Evolutionary conservation across 2,888 invertebrate species (phyloP), one percentile per base, ranked within the genome.

Genomic region (Eilema depressum): DNA sequence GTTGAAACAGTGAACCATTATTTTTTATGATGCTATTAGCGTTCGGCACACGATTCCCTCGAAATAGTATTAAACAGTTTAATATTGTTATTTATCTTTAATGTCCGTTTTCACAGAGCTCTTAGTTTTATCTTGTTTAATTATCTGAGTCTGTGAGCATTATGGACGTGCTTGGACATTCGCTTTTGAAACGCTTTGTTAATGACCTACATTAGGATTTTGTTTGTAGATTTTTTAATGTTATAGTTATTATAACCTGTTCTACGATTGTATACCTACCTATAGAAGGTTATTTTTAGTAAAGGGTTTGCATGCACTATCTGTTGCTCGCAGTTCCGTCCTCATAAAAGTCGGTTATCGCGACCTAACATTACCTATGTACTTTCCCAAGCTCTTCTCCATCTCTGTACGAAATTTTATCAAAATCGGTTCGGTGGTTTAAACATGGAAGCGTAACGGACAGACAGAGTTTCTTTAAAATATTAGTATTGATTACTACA

Each of bases 11-110:
- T 71, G 75, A 47, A 23, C 77, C 81, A 80, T 86, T 83, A 85
- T 81, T 83, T 85, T 85, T 83, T 85, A 85, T 81, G 82, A 67
- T 60, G 68, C 73, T 75, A 78, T 85, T 81, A 85, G 70, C 72
- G 76, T 67, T 69, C 72, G 78, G 71, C 75, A 76, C 78, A 78
- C 78, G 79, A 78, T 79, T 79, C 76, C 69, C 69, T 56, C 30
- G 25, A 63, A 70, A 74, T 72, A 76, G 69, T 74, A 73, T 69
- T 70, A 70, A 74, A 76, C 64, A 63, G 72, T 63, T 72, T 71
- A 70, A 66, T 75, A 72, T 70, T 70, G 70, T 72, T 72, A 66
- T 73, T 66, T 72, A 72, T 72, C 63, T 69, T 68, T 72, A 65
- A 72, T 41, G 53, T 14, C 62, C 64, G 63, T 66, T 72, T 64